These are phyloP conservation scores for Cepaea hortensis DNA, from an alignment of 2,888 invertebrate genomes.

Conservation along the genomic window DNA sequence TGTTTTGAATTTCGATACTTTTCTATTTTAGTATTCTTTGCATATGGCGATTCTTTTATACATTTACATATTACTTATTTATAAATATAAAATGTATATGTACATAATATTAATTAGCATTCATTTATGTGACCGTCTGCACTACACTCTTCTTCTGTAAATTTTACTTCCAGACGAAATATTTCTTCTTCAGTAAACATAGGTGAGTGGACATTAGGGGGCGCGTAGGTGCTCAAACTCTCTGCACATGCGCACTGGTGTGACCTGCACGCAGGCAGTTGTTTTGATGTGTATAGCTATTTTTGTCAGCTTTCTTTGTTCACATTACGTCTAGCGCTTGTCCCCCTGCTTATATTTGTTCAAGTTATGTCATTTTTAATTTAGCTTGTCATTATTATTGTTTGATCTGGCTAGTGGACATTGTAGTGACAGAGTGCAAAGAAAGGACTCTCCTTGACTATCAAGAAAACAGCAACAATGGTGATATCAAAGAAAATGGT, in stretches of 20 bases:
- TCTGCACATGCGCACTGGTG: constrained; percentile 59
- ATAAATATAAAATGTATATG: not conserved
- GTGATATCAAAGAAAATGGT: too few species aligned
- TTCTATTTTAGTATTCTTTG: too few species aligned
- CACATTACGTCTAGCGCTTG: not conserved
- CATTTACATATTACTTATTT: not conserved
- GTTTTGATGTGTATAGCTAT: constrained; percentile 22
- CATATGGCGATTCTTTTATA: too few species aligned
- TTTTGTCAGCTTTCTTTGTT: not conserved
- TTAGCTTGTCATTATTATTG: not conserved
- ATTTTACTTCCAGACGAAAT: constrained; percentile 63
- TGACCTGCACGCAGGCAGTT: constrained; percentile 57
- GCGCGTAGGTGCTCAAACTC: constrained; percentile 50
- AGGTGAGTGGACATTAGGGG: constrained; percentile 59
- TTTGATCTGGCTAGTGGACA: not conserved
- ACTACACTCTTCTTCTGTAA: not conserved
- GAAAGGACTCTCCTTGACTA: too few species aligned
- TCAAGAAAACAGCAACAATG: not conserved
- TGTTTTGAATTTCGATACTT: too few species aligned
- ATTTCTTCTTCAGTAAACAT: constrained; percentile 61
- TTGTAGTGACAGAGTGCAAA: too few species aligned
- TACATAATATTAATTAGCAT: not conserved
- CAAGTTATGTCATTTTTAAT: not conserved
- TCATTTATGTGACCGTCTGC: not conserved
- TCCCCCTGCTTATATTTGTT: not conserved